These are phyloP conservation scores for Bolborhynchus lineola DNA, from an alignment of 2,113 vertebrate species.

Conservation along the genomic window DNA sequence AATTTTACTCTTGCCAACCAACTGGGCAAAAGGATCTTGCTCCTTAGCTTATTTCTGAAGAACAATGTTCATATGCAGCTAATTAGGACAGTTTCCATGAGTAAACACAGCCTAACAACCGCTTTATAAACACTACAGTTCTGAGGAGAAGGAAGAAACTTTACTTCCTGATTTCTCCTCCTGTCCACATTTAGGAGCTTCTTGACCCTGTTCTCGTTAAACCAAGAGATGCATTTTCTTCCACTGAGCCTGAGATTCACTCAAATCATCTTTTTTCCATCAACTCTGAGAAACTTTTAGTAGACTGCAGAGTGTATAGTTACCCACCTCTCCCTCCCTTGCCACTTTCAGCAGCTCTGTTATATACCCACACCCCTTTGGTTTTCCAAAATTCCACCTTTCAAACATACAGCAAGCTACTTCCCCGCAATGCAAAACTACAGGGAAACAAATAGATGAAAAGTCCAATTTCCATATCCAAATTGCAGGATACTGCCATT, in stretches of 20 bases:
- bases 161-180: not conserved
- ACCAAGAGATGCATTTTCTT: not conserved
- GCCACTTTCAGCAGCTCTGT: not conserved
- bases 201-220: not conserved
- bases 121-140: not conserved
- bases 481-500: not conserved
- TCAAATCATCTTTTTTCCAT: not conserved
- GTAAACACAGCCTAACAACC: not conserved
- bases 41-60: not conserved
- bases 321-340: not conserved
- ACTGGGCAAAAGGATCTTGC: not conserved
- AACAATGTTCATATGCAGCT: not conserved
- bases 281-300: not conserved
- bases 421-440: not conserved
- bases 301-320: not conserved
- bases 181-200: not conserved
- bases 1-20: not conserved
- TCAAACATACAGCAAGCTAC: not conserved
- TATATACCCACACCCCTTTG: not conserved
- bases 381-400: not conserved
- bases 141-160: not conserved
- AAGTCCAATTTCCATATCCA: not conserved
- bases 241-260: not conserved
- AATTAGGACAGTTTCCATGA: not conserved
- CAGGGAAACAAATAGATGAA: not conserved